A percentile compares a stretch with the other conserved stretches of the same genome.
Conservation (phyloP, 2,888 invertebrate species). For the Lacanobia wlatinum region DNA sequence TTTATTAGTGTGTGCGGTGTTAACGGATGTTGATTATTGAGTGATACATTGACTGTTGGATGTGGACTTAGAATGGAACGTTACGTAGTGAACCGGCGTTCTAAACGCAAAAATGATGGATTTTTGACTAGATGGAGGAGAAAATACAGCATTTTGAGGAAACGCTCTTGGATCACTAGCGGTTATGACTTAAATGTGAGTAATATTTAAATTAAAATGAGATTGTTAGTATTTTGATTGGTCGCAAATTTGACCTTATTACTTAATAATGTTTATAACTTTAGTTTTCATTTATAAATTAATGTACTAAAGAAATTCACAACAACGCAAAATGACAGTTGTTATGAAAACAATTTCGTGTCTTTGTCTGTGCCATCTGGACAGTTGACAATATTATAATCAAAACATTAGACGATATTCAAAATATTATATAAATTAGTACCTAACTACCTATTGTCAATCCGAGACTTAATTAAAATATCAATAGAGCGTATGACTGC, state of each 20-base stretch:
- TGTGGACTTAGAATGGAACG: slow-evolving; percentile 81
- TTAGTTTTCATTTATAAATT: not conserved
- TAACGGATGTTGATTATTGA: slow-evolving; percentile 24
- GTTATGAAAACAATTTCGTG: slow-evolving; percentile 8
- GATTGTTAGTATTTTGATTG: slow-evolving; percentile 8
- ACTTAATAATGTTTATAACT: slow-evolving; percentile 27
- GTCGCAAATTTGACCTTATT: not conserved
- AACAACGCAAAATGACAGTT: not conserved
- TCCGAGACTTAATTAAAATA: not conserved
- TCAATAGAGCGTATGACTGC: not conserved
- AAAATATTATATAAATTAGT: not conserved
- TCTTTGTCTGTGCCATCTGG: not conserved
- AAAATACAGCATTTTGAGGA: slow-evolving; percentile 81
- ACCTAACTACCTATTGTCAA: not conserved
- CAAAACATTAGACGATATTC: slow-evolving; percentile 14
- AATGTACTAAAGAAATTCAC: not conserved
- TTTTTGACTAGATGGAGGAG: slow-evolving; percentile 82
- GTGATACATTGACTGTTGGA: slow-evolving; percentile 71
- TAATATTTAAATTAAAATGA: slow-evolving; percentile 50
- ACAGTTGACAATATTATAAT: not conserved
- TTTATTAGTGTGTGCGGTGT: slow-evolving; percentile 50
- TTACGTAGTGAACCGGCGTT: slow-evolving; percentile 84
- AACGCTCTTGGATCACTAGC: slow-evolving; percentile 82
- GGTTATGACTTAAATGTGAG: slow-evolving; percentile 87
- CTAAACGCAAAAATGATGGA: slow-evolving; percentile 83